Base-by-base conservation (phyloP, 2,888 invertebrate species). In the Drosophila incognita region DNA sequence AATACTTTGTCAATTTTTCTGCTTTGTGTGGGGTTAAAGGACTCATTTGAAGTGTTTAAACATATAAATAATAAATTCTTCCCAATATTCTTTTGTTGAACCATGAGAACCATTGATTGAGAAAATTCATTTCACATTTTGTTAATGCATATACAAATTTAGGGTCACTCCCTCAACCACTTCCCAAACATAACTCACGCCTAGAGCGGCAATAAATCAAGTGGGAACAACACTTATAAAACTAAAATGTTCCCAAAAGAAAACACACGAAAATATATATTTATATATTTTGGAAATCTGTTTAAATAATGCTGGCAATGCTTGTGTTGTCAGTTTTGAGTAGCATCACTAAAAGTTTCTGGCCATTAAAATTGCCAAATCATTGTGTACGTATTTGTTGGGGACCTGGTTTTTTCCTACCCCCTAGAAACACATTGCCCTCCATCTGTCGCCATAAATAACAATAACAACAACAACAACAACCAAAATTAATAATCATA, bases 391-490 rank as follows among this genome's bases (percentile, higher is more conserved):
- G 56, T 69, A 72, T 71, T 21, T 54, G 38, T 24, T 38, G 48
- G 48, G 38, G 21, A 33, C 35, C 33, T 21, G 24, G 4, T 15
- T 21, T 2, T 13, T 33, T 15, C 36, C 33, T 6, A 10, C 29
- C 56, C 24, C 60, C 46, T 24, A 66, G 54, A 65, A 78, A 82
- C 82, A 74, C 75, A 80, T 74, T 88, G 89, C 79, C 89, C 84
- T 88, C 78, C 87, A 88, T 85, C 83, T 85, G 87, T 83, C 74
- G 69, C 87, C 84, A 82, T 87, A 84, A 87, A 87, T 79, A 87
- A 79, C 62, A 61, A 27, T 51, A 76, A 74, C 77, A 60, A 72
- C 69, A 87, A 79, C 4, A 36, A 24, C 58, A 74, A 74, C 76
- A 59, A 72, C 64, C 66, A 67, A 78, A 85, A 84, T 72, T 78